Evolutionary conservation across 2,797 vertebrate species (phyloP).

Genomic region (Oceanodroma leucorhoa): DNA sequence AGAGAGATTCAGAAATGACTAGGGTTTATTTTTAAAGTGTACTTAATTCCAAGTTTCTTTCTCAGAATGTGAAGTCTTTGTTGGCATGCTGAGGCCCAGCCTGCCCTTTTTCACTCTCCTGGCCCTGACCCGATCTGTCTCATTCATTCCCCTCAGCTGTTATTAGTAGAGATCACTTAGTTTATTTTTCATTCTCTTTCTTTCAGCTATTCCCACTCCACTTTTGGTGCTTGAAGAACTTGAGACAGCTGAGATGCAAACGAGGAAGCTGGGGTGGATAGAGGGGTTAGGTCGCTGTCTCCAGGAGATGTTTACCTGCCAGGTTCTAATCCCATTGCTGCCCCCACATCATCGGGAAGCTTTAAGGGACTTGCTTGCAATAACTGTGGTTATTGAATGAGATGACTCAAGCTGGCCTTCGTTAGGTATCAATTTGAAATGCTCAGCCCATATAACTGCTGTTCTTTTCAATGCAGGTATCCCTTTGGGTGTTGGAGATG

Average conservation of each 20-base stretch:
- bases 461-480: background rate
- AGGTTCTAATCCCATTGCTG: background rate
- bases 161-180: background rate
- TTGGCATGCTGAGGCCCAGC: background rate
- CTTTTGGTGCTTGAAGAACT: background rate
- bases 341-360: accelerated
- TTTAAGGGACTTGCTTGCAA: background rate
- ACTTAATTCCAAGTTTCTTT: conserved; percentile 18
- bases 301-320: background rate
- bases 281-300: background rate
- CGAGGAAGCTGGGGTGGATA: background rate
- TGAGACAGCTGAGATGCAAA: background rate
- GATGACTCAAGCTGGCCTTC: background rate
- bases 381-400: background rate
- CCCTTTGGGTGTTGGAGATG: background rate
- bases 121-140: background rate
- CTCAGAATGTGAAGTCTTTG: background rate
- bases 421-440: background rate
- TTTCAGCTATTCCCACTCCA: background rate
- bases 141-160: background rate
- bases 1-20: background rate
- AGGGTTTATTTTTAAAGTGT: conserved; percentile 29
- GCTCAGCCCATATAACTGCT: background rate
- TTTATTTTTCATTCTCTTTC: conserved; percentile 21
- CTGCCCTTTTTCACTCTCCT: background rate